Evolutionary conservation across 2,888 invertebrate genomes (phyloP).

Genomic region (Sericinus montela): DNA sequence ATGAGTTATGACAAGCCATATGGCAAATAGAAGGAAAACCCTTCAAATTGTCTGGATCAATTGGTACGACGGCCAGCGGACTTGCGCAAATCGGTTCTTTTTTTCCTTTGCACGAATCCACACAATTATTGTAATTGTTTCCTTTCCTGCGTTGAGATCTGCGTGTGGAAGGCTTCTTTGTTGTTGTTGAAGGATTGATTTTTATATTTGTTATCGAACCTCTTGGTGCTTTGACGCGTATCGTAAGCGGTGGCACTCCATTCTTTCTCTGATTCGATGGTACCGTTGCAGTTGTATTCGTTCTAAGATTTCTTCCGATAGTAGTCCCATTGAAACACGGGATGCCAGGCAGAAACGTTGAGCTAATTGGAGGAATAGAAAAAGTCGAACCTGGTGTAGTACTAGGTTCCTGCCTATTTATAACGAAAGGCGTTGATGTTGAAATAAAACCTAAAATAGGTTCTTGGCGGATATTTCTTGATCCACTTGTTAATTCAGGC

Average conservation of each 20-base stretch:
- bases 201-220: constrained; percentile 58
- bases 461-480: background rate
- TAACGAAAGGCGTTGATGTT: constrained; percentile 18
- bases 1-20: constrained; percentile 70
- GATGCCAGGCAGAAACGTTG: constrained; percentile 2
- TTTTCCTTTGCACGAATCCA: constrained; percentile 50
- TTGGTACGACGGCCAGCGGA: constrained; percentile 43
- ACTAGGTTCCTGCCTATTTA: constrained; percentile 18
- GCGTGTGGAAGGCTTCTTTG: constrained; percentile 37
- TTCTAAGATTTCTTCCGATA: background rate
- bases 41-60: constrained; percentile 56
- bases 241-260: constrained; percentile 36
- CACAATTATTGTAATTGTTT: constrained; percentile 57
- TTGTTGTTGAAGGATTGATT: constrained; percentile 44
- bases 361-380: constrained; percentile 24
- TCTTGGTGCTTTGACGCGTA: constrained; percentile 53
- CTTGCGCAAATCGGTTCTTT: constrained; percentile 59
- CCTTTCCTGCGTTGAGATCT: constrained; percentile 39
- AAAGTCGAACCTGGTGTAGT: constrained; percentile 22
- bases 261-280: constrained; percentile 14
- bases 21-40: constrained; percentile 70
- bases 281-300: constrained; percentile 16
- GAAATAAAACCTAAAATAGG: background rate
- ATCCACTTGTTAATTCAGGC: background rate
- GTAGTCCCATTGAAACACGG: too few relatives aligned